Percentiles rank a stretch among this genome's conserved stretches.
Evolutionary conservation across 1,140 invertebrate species (phyloP).

Genomic region (Geopemphigus sp.): DNA sequence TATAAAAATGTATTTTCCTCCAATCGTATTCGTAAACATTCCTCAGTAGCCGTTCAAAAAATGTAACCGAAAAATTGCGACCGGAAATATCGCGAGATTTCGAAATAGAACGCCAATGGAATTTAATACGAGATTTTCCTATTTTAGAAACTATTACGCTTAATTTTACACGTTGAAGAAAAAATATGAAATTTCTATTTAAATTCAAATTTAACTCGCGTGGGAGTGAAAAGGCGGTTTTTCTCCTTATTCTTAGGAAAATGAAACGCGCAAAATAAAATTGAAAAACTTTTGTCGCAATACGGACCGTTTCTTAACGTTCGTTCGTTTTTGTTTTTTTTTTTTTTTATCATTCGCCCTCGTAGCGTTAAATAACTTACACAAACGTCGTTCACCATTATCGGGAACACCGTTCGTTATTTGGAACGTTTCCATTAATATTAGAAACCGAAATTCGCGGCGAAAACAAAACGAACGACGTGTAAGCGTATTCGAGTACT

Average conservation of each 20-base stretch:
- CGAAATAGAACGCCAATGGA: too few relatives aligned
- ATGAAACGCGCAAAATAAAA: conserved; percentile 5
- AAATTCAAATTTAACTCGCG: not conserved
- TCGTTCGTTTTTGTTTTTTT: not conserved
- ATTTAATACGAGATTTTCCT: too few relatives aligned
- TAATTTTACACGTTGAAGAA: too few relatives aligned
- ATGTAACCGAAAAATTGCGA: too few relatives aligned
- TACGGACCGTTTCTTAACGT: not conserved
- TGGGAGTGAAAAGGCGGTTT: not conserved
- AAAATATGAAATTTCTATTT: not conserved
- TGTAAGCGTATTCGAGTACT: too few relatives aligned
- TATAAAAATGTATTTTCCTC: too few relatives aligned
- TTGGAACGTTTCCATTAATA: not conserved
- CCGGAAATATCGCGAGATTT: too few relatives aligned
- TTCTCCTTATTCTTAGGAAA: not conserved
- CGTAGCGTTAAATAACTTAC: not conserved
- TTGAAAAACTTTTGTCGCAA: conserved; percentile 10
- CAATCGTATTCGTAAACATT: too few relatives aligned
- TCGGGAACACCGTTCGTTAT: not conserved
- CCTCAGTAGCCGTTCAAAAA: too few relatives aligned
- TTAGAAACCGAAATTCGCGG: too few relatives aligned
- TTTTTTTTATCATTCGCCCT: not conserved
- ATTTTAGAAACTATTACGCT: too few relatives aligned
- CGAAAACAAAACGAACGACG: too few relatives aligned
- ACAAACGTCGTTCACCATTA: not conserved